Base-by-base conservation (phyloP, 2,797 vertebrate genomes). In the Chromobotia macracanthus region DNA sequence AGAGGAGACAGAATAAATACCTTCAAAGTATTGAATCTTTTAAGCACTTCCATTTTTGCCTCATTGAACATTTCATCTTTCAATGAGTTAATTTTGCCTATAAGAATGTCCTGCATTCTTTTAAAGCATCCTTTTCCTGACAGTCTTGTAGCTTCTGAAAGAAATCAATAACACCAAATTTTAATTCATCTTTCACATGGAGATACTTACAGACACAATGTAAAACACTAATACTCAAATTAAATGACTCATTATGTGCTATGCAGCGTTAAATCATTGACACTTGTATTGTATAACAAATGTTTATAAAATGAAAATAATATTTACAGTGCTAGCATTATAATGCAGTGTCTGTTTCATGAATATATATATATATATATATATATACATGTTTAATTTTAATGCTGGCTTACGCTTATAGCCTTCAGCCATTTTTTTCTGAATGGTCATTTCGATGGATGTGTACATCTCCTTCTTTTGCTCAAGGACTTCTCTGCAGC, bases 11-110 rank as follows among this genome's bases (percentile, higher is more conserved):
- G 7, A 19, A 19, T 19, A 21, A 55, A 55, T 73, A 73, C 71
- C 71, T 63, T 50, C 12, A 73, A 31, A 1, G 31, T 1, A 0
- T 0, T 63, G 5, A 73, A 63, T 0, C 0, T 15, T 48, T 31
- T 0, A 19, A 73, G 71, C 6, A 48, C 7, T 61, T 73, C 3
- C 1, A 1, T 6, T 61, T 50, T 73, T 31, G 41, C 56, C 44
- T 73, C 46, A 3, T 61, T 73, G 56, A 48, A 61, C 71, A 73
- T 73, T 1, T 50, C 23, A 2, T 19, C 0, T 61, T 73, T 61
- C 28, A 19, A 19, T 0, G 13, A 0, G 7, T 73, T 16, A n/a
- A 61, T 23, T 9, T 3, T 48, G 5, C 6, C 8, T 19, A 15
- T 5, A n/a, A 73, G 7, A 6, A 61, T 3, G 0, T 48, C 35